Conservation (phyloP, 2,113 vertebrate genomes). For the Nipponia nippon region DNA sequence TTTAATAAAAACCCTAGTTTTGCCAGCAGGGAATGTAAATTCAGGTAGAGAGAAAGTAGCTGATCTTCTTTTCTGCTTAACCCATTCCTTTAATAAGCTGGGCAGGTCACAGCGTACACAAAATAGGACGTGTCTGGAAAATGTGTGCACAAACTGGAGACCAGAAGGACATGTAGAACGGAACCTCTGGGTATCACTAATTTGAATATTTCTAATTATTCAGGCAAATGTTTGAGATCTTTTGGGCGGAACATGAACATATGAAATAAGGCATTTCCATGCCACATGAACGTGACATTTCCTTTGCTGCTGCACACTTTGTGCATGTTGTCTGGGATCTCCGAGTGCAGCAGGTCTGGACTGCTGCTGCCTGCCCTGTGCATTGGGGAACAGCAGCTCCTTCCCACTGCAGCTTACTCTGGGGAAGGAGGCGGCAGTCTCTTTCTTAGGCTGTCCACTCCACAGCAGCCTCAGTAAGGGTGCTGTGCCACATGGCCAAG, state of each 20-base stretch:
- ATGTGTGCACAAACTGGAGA: neutral
- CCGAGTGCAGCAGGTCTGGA: too few species aligned
- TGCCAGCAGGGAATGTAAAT: neutral
- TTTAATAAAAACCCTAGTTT: neutral
- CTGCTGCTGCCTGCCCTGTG: neutral
- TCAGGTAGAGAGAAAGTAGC: neutral
- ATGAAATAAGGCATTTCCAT: neutral
- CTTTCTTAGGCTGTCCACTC: neutral
- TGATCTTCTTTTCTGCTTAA: neutral
- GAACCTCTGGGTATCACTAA: neutral
- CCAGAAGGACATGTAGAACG: neutral
- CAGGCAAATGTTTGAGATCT: neutral
- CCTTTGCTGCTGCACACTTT: neutral
- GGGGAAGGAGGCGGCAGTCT: neutral
- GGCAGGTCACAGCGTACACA: neutral
- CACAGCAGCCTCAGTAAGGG: neutral
- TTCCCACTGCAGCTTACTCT: neutral
- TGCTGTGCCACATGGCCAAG: neutral
- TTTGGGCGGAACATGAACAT: neutral
- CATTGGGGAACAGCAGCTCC: neutral
- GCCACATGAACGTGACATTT: neutral
- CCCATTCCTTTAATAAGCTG: neutral
- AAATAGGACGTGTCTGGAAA: neutral
- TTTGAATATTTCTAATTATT: neutral
- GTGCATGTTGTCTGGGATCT: neutral